Conservation (phyloP, 2,888 invertebrate genomes). For the Lacanobia oleracea region DNA sequence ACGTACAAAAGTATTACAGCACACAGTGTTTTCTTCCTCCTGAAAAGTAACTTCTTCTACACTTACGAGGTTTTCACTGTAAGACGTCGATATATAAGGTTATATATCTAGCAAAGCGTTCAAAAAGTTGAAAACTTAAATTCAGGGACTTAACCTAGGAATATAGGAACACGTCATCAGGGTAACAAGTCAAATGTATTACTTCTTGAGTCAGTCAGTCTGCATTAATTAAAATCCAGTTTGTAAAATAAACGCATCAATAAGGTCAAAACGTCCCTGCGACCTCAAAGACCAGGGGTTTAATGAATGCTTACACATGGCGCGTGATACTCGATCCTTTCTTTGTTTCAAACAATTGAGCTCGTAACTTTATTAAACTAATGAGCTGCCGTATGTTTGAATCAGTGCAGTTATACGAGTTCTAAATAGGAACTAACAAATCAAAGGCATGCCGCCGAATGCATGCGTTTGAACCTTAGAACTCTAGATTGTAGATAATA, state of each 20-base stretch:
- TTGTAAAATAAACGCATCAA: conserved; percentile 13
- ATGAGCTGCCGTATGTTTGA: conserved; percentile 14
- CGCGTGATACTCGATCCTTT: conserved; percentile 22
- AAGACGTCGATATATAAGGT: too few relatives aligned
- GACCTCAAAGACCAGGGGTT: neutral
- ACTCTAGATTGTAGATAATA: conserved; percentile 5
- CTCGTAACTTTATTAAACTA: conserved; percentile 40
- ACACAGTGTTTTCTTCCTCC: too few relatives aligned
- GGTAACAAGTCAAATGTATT: neutral
- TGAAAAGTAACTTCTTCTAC: too few relatives aligned
- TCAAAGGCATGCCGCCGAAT: conserved; percentile 19
- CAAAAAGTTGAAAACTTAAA: too few relatives aligned
- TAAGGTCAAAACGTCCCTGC: conserved; percentile 1
- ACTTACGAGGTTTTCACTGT: too few relatives aligned
- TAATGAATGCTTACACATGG: conserved; percentile 26
- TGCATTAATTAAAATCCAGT: neutral
- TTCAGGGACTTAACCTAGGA: neutral
- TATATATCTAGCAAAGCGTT: too few relatives aligned
- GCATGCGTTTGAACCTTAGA: neutral
- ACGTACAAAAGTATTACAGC: too few relatives aligned
- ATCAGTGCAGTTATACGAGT: conserved; percentile 21
- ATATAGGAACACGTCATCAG: neutral
- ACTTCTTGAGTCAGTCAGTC: neutral
- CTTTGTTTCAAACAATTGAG: conserved; percentile 9
- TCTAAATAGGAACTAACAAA: conserved; percentile 36